phyloP scores from a whole-genome alignment of 2,888 invertebrate genomes.

The Osedax fenrisi region DNA sequence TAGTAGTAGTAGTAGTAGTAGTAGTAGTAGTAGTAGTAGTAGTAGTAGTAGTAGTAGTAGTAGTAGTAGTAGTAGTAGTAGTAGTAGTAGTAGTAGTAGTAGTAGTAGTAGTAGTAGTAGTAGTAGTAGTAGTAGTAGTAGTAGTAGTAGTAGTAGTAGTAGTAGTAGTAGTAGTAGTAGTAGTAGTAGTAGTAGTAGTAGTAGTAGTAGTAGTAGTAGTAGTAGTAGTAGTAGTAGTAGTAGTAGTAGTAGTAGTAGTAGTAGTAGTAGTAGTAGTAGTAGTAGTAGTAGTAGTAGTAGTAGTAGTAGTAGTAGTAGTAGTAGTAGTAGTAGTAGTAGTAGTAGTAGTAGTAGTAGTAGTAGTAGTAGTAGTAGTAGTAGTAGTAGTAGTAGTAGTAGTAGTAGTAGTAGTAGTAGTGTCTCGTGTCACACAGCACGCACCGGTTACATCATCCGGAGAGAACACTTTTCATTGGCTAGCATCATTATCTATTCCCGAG shows the following conservation, averaged over 20 bases:
- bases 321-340: constrained; percentile 20
- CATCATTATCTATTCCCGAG: too few relatives aligned
- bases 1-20: constrained; percentile 20
- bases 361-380: constrained; percentile 18
- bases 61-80: constrained; percentile 21
- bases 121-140: constrained; percentile 21
- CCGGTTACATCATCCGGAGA: too few relatives aligned
- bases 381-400: constrained; percentile 11
- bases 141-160: constrained; percentile 14
- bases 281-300: constrained; percentile 21
- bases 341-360: constrained; percentile 17
- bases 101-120: constrained; percentile 20
- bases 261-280: constrained; percentile 20
- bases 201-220: constrained; percentile 18
- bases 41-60: constrained; percentile 20
- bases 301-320: constrained; percentile 18
- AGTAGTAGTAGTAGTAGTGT: neutral
- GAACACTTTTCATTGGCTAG: too few relatives aligned
- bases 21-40: constrained; percentile 22
- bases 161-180: constrained; percentile 7
- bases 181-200: constrained; percentile 2
- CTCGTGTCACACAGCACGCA: too few relatives aligned
- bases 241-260: constrained; percentile 22
- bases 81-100: constrained; percentile 18
- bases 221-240: constrained; percentile 20